phyloP scores from a whole-genome alignment of 2,888 invertebrate genomes.

The Nebria brevicollis region DNA sequence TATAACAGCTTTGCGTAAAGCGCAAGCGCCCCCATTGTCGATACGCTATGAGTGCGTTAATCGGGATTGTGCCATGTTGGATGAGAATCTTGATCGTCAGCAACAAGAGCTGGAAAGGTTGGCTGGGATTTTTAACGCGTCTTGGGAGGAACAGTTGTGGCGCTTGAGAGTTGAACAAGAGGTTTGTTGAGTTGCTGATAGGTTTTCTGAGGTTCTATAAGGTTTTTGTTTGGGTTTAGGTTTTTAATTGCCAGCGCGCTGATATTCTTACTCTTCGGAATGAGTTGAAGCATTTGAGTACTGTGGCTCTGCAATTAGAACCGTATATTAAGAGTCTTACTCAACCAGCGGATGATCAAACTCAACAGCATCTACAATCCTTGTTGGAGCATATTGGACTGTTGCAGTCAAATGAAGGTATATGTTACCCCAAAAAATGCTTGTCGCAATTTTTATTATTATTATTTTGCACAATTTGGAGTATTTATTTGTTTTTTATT shows the following conservation, averaged over 20 bases:
- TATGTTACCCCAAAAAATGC: not conserved
- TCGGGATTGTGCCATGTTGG: slow-evolving; percentile 69
- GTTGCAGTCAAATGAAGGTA: slow-evolving; percentile 56
- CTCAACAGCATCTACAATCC: slow-evolving; percentile 66
- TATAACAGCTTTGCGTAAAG: slow-evolving; percentile 71
- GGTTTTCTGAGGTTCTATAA: not conserved
- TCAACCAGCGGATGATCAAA: slow-evolving; percentile 60
- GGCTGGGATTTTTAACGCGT: slow-evolving; percentile 69
- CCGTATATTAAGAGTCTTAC: slow-evolving; percentile 71
- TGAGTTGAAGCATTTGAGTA: slow-evolving; percentile 73
- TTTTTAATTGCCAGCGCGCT: slow-evolving; percentile 67
- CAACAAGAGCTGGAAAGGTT: slow-evolving; percentile 71
- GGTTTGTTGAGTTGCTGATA: slow-evolving; percentile 50
- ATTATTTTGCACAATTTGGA: too few species aligned
- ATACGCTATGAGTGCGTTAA: slow-evolving; percentile 66
- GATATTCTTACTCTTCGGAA: slow-evolving; percentile 72
- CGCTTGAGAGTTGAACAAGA: slow-evolving; percentile 77
- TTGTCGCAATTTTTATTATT: too few species aligned
- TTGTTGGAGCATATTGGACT: slow-evolving; percentile 67
- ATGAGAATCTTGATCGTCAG: slow-evolving; percentile 71
- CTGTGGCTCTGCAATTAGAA: slow-evolving; percentile 72
- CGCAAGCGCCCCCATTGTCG: slow-evolving; percentile 51
- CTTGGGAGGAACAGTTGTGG: slow-evolving; percentile 80
- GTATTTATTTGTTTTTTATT: too few species aligned
- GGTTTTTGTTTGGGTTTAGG: not conserved